These are phyloP conservation scores for Lucilia cuprina DNA, from an alignment of 1,140 invertebrate species.

Conservation along the genomic window DNA sequence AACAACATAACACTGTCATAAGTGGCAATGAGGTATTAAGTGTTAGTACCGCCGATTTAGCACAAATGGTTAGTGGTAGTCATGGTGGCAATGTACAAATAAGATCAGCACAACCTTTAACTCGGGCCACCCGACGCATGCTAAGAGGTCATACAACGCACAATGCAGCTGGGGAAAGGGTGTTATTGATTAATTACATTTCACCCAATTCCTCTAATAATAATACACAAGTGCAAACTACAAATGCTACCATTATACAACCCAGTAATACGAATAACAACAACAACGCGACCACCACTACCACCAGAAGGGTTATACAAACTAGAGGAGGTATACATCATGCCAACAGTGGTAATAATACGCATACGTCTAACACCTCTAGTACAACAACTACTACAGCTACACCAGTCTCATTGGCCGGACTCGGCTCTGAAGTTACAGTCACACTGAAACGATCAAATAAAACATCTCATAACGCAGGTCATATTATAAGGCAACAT, in stretches of 20 bases:
- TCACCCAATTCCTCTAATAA: constrained; percentile 42
- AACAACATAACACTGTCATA: constrained; percentile 38
- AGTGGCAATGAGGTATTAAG: constrained; percentile 13
- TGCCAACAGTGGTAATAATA: constrained; percentile 32
- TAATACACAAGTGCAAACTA: constrained; percentile 36
- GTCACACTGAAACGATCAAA: constrained; percentile 57
- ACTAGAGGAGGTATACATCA: background rate
- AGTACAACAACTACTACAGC: constrained; percentile 16
- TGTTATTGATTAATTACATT: constrained; percentile 60
- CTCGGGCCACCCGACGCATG: constrained; percentile 41
- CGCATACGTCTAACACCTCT: constrained; percentile 28
- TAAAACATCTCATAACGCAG: constrained; percentile 46
- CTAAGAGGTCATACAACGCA: constrained; percentile 58
- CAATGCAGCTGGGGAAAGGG: constrained; percentile 57
- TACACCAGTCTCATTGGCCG: constrained; percentile 57
- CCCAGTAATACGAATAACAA: background rate
- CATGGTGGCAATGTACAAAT: constrained; percentile 18
- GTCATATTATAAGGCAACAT: constrained; percentile 61
- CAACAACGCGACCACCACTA: background rate
- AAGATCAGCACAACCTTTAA: constrained; percentile 27
- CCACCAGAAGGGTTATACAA: constrained; percentile 14
- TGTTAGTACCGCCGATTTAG: constrained; percentile 7
- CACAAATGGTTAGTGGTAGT: constrained; percentile 10
- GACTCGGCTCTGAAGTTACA: constrained; percentile 59
- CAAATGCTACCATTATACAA: constrained; percentile 22